These are phyloP conservation scores for Synanthedon tipuliformis DNA, from an alignment of 2,888 invertebrate genomes.

Conservation along the genomic window DNA sequence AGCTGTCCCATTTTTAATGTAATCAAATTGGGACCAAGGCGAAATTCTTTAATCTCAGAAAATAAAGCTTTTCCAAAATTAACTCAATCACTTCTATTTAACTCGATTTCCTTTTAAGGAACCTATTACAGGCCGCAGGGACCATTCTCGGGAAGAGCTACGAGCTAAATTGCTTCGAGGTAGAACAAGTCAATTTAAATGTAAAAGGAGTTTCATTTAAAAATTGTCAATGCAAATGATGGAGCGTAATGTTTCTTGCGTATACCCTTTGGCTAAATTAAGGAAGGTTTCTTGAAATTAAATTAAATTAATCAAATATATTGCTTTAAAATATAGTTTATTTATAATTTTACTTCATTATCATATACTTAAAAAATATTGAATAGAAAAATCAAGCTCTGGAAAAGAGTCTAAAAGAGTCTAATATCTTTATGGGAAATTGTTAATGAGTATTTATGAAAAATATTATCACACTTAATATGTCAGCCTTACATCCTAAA, in stretches of 20 bases:
- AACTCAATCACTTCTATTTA: conserved; percentile 60
- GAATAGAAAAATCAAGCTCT: too few relatives aligned
- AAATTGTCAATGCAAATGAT: conserved; percentile 46
- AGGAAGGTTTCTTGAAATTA: background rate
- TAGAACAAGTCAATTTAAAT: conserved; percentile 59
- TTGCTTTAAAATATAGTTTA: background rate
- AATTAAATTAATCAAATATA: background rate
- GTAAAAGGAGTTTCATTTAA: conserved; percentile 52
- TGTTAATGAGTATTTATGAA: too few relatives aligned
- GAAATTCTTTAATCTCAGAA: conserved; percentile 18
- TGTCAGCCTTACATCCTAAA: too few relatives aligned
- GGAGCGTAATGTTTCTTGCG: conserved; percentile 3
- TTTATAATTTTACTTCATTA: too few relatives aligned
- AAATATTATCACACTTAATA: too few relatives aligned
- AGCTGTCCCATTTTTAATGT: background rate
- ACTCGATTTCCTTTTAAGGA: conserved; percentile 59
- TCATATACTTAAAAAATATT: too few relatives aligned
- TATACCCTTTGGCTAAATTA: background rate
- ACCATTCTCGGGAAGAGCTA: conserved; percentile 38
- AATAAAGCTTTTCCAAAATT: conserved; percentile 45
- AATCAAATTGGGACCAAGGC: background rate
- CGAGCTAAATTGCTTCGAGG: conserved; percentile 49
- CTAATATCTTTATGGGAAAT: too few relatives aligned
- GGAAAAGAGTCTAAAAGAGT: too few relatives aligned
- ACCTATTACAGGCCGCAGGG: conserved; percentile 60